phyloP scores from a whole-genome alignment of 2,888 invertebrate genomes.

The Panorpa germanica region DNA sequence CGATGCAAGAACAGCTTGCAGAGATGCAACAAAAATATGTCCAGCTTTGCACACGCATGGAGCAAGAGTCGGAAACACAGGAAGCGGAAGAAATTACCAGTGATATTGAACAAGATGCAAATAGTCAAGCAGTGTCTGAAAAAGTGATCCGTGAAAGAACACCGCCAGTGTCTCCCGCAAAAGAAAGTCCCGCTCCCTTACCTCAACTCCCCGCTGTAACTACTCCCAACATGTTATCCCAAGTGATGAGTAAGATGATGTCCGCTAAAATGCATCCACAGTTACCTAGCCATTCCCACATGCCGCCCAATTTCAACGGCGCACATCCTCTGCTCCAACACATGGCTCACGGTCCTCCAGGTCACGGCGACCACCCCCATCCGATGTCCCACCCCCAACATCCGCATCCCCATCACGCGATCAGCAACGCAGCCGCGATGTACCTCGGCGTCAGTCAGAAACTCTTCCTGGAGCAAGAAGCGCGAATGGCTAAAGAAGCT shows the following conservation, averaged over 20 bases:
- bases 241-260: slow-evolving; percentile 48
- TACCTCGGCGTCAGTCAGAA: slow-evolving; percentile 63
- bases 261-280: slow-evolving; percentile 36
- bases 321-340: slow-evolving; percentile 35
- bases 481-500: slow-evolving; percentile 46
- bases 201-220: slow-evolving; percentile 20
- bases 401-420: slow-evolving; percentile 34
- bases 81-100: slow-evolving; percentile 56
- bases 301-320: slow-evolving; percentile 39
- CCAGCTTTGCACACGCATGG: slow-evolving; percentile 71
- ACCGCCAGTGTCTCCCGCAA: slow-evolving; percentile 19
- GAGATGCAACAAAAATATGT: slow-evolving; percentile 84
- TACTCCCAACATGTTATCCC: slow-evolving; percentile 35
- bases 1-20: slow-evolving; percentile 76
- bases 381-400: slow-evolving; percentile 22
- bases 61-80: slow-evolving; percentile 55
- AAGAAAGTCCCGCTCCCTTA: too few relatives aligned
- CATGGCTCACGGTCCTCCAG: slow-evolving; percentile 21
- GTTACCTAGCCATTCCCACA: slow-evolving; percentile 28
- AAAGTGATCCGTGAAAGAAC: slow-evolving; percentile 18
- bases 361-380: slow-evolving; percentile 17
- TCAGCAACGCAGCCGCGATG: slow-evolving; percentile 46
- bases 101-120: slow-evolving; percentile 38
- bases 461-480: slow-evolving; percentile 62
- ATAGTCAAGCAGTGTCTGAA: slow-evolving; percentile 10